Percentiles rank a stretch among this genome's conserved stretches.
These are phyloP conservation scores for Ahaetulla prasina DNA, from an alignment of 2,113 vertebrate species.

Conservation along the genomic window DNA sequence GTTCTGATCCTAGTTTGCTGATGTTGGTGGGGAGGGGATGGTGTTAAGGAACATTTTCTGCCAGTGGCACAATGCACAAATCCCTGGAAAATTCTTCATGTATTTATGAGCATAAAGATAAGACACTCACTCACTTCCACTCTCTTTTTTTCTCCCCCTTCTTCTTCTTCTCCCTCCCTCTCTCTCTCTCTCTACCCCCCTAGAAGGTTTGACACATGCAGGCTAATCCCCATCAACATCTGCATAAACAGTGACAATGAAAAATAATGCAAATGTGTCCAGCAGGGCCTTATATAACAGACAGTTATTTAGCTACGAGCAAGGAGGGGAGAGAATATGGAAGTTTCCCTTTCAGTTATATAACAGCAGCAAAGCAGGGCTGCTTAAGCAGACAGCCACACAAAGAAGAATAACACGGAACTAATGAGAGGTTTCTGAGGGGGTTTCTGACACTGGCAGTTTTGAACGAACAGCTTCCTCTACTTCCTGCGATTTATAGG, in stretches of 20 bases:
- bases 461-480: slow-evolving; percentile 14
- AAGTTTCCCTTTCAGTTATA: slow-evolving; percentile 14
- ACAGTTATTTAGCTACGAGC: slow-evolving; percentile 21
- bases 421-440: slow-evolving; percentile 22
- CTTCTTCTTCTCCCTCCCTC: too few species aligned
- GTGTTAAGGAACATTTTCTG: background rate
- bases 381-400: slow-evolving; percentile 17
- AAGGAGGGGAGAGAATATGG: background rate
- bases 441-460: slow-evolving; percentile 4
- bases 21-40: background rate
- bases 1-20: background rate
- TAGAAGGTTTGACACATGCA: background rate
- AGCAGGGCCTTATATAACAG: slow-evolving; percentile 18
- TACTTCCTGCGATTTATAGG: slow-evolving; percentile 13
- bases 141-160: background rate
- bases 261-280: slow-evolving; percentile 13
- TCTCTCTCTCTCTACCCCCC: too few species aligned
- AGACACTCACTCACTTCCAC: background rate
- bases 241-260: slow-evolving; percentile 6
- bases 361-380: slow-evolving; percentile 11
- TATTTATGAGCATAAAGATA: background rate
- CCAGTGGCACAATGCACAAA: background rate
- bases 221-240: slow-evolving; percentile 7
- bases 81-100: background rate
- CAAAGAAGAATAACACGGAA: slow-evolving; percentile 17